These are phyloP conservation scores for Ophioninae sp. DNA, from an alignment of 2,888 invertebrate genomes.

Conservation along the genomic window DNA sequence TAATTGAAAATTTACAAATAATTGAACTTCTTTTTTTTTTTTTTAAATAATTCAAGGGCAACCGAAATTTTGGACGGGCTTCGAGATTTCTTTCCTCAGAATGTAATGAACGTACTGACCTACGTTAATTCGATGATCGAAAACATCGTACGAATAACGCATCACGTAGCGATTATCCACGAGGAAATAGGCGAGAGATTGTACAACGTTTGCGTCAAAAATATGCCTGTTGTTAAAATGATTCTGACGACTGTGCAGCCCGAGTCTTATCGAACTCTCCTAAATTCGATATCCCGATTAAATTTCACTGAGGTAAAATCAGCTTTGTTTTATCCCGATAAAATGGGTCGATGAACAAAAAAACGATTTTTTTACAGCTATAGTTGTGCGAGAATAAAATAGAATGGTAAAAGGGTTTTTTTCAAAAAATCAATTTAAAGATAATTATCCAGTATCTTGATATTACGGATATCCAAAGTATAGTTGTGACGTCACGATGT, in stretches of 20 bases:
- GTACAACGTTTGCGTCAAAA: conserved; percentile 69
- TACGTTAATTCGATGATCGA: conserved; percentile 72
- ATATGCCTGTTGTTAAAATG: conserved; percentile 68
- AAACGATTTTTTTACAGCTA: background rate
- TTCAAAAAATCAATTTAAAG: background rate
- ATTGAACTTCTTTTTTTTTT: too few species aligned
- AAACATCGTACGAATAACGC: conserved; percentile 69
- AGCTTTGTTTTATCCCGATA: background rate
- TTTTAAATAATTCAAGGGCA: conserved; percentile 67
- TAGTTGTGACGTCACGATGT: too few species aligned
- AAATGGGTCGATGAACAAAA: background rate
- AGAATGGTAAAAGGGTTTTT: too few species aligned
- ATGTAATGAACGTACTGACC: conserved; percentile 70
- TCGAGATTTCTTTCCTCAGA: conserved; percentile 68
- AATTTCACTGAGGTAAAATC: conserved; percentile 69
- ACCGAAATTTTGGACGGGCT: conserved; percentile 72
- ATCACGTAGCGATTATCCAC: conserved; percentile 74
- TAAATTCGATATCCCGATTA: conserved; percentile 71
- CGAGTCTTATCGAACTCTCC: conserved; percentile 68
- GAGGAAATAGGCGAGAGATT: conserved; percentile 68
- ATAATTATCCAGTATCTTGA: too few species aligned
- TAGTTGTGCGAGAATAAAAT: too few species aligned
- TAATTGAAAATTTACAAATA: too few species aligned
- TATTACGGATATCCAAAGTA: too few species aligned
- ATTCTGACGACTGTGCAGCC: conserved; percentile 71